phyloP scores from a whole-genome alignment of 2,113 vertebrate genomes.

The Arothron firmamentum region DNA sequence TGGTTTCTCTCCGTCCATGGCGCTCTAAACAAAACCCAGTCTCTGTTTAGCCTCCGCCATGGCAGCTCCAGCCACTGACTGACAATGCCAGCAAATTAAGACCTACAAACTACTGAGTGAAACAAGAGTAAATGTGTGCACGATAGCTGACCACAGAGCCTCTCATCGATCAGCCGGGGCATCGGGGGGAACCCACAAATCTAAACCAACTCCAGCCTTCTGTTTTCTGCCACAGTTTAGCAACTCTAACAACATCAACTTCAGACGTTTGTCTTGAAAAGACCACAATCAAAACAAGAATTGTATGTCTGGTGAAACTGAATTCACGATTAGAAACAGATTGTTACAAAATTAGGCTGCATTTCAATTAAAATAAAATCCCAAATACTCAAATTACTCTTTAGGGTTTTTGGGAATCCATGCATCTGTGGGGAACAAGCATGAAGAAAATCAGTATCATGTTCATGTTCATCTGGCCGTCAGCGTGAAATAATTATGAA shows the following conservation, averaged over 20 bases:
- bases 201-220: conserved; percentile 30
- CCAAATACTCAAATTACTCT: conserved; percentile 23
- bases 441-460: conserved; percentile 32
- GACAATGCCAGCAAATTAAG: conserved; percentile 62
- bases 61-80: conserved; percentile 43
- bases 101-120: conserved; percentile 44
- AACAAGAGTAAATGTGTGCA: conserved; percentile 44
- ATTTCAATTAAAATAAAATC: conserved; percentile 25
- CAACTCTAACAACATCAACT: conserved; percentile 27
- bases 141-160: conserved; percentile 23
- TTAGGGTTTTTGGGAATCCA: conserved; percentile 25
- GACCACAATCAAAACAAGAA: conserved; percentile 23
- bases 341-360: conserved; percentile 14
- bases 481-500: conserved; percentile 52
- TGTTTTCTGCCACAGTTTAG: conserved; percentile 9
- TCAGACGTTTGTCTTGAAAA: conserved; percentile 9
- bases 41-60: conserved; percentile 45
- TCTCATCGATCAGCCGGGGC: conserved; percentile 46
- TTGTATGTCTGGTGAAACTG: conserved; percentile 15
- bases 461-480: conserved; percentile 33
- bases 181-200: conserved; percentile 18
- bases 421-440: conserved; percentile 20
- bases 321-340: not conserved
- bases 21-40: conserved; percentile 34
- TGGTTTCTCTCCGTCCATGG: conserved; percentile 22